Evolutionary conservation across 37 sponge, comb jelly and placozoan genomes (phyloP).

Genomic region (Oopsacas minuta): DNA sequence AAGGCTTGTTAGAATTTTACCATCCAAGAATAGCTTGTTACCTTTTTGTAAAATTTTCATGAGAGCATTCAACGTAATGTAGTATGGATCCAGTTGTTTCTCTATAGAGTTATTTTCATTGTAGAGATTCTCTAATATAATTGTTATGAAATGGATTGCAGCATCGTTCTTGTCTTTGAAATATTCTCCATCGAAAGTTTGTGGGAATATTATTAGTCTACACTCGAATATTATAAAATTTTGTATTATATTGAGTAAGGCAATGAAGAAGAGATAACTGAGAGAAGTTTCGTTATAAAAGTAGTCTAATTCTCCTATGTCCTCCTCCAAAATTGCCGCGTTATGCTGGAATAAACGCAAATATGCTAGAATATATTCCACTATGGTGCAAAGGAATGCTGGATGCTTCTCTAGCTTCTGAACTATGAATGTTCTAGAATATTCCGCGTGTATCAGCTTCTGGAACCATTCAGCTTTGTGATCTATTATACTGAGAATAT

Average conservation of each 20-base stretch:
- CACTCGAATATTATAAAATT: slow-evolving; percentile 5
- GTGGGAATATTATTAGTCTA: not conserved
- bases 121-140: not conserved
- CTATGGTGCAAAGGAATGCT: not conserved
- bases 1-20: not conserved
- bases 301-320: not conserved
- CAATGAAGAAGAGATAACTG: not conserved
- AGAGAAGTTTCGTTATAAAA: not conserved
- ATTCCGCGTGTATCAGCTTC: not conserved
- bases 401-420: not conserved
- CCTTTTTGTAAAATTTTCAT: not conserved
- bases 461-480: not conserved
- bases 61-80: not conserved
- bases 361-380: not conserved
- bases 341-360: not conserved
- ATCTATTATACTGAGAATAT: not conserved
- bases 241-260: not conserved
- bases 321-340: not conserved
- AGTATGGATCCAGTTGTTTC: not conserved
- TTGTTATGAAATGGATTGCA: not conserved
- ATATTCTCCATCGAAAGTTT: not conserved
- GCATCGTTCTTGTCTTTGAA: slow-evolving; percentile 3
- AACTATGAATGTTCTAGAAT: not conserved
- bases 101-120: not conserved
- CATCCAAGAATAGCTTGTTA: not conserved